A percentile compares a stretch with the other conserved stretches of the same genome.
These are phyloP conservation scores for Cephalopachus bancanus DNA, from an alignment of 2,797 vertebrate genomes.

Conservation along the genomic window DNA sequence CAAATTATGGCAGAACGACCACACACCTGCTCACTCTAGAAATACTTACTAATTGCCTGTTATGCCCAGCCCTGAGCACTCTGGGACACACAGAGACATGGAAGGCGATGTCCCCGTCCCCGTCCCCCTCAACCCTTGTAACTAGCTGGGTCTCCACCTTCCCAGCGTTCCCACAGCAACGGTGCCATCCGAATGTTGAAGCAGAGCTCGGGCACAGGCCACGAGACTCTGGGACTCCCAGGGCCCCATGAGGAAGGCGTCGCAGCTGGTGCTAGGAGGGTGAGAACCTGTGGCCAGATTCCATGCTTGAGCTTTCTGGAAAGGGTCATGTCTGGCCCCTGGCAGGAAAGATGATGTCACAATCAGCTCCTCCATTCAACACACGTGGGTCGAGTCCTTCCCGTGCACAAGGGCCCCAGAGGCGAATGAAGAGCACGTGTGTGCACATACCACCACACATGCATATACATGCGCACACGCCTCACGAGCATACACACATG, in stretches of 20 bases:
- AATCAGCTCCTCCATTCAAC: neutral
- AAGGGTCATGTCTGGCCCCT: neutral
- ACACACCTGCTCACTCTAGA: neutral
- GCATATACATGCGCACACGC: no score
- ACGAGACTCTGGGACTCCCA: neutral
- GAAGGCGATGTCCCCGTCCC: neutral
- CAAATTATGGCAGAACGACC: neutral
- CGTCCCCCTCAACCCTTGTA: neutral
- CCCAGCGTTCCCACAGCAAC: neutral
- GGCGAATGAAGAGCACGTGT: neutral
- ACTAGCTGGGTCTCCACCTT: neutral
- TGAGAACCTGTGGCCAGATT: neutral
- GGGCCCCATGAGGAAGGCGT: neutral
- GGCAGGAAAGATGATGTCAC: neutral
- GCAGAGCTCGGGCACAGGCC: neutral
- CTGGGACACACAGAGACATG: neutral
- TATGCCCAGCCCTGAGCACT: neutral
- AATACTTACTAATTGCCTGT: neutral
- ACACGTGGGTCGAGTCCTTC: neutral
- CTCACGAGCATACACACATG: no score
- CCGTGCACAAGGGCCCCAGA: neutral
- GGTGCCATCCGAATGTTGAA: neutral
- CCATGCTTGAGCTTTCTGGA: neutral
- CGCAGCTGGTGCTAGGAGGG: neutral
- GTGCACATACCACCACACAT: no score